Base-by-base conservation (phyloP, 2,113 vertebrate genomes). In the Tympanuchus pallidicinctus region DNA sequence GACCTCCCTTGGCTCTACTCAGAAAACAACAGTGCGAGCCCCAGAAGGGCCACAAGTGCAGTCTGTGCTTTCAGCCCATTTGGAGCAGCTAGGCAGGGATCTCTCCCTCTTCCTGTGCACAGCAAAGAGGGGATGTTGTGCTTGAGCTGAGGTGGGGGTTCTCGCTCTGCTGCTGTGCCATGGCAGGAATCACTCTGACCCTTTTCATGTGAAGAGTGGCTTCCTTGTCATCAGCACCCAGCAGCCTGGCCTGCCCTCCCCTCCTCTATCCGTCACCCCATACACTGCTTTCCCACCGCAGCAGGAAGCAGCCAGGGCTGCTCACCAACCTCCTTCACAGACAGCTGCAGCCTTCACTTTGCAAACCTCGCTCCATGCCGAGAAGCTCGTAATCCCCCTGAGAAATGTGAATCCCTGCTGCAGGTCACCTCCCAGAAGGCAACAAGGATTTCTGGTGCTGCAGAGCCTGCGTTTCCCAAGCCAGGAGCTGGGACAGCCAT, bases 311-410 rank as follows among this genome's bases (percentile, higher is more conserved):
- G 34, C 50, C 65, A 40, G 61, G 63, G 40, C 78, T 54, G 9
- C 28, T 56, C 66, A 93, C 90, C 87, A 79, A 94, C 85, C 90
- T 95, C 90, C 50, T 73, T 59, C 59, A 67, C 42, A 63, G 61
- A 28, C 63, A 67, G 1, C 7, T n/a, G 0, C 27, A 38, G 38
- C 66, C 75, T 64, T 91, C 79, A 63, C 32, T 74, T 71, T 27
- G 38, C 66, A 60, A 54, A 66, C 47, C 42, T 64, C 65, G 52
- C 70, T 56, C 45, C 86, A 42, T 2, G 32, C 50, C n/a, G 57
- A 45, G 63, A 71, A 59, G 67, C 47, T n/a, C 60, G 54, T 52
- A 56, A 50, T 89, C 59, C 47, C 54, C 64, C 18, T 30, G 19
- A 42, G 43, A 82, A 32, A 25, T 30, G 52, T 38, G 54, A 60